Conservation (phyloP, 2,797 vertebrate genomes). For the Phoebastria nigripes region DNA sequence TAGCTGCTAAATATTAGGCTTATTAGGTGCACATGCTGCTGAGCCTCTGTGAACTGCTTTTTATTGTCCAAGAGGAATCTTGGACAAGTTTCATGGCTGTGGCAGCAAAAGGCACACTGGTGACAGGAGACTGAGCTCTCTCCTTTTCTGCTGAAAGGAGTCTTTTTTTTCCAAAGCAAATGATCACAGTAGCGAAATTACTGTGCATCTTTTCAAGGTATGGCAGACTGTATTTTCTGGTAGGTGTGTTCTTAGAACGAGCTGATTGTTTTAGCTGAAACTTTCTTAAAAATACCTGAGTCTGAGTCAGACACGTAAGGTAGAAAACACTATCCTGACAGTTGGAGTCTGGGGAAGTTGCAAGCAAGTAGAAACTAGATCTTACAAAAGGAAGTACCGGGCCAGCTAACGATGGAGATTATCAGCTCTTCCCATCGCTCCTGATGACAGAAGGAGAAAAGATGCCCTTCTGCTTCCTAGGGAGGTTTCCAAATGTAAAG, state of each 20-base stretch:
- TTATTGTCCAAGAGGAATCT: background rate
- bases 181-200: background rate
- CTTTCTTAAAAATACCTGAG: background rate
- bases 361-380: slow-evolving; percentile 42
- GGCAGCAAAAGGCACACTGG: background rate
- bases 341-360: background rate
- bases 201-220: background rate
- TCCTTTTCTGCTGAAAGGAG: background rate
- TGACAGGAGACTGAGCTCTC: background rate
- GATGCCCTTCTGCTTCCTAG: slow-evolving; percentile 16
- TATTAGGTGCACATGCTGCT: background rate
- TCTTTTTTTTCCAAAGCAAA: background rate
- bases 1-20: background rate
- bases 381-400: background rate
- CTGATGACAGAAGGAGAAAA: slow-evolving; percentile 24
- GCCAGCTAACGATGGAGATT: background rate
- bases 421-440: background rate
- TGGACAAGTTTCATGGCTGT: background rate
- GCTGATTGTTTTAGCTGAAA: background rate
- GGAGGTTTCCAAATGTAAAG: background rate
- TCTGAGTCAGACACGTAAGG: background rate
- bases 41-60: background rate
- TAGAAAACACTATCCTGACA: background rate
- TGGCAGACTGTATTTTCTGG: background rate
- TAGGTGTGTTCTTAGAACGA: background rate